Evolutionary conservation across 2,888 invertebrate genomes (phyloP).

Genomic region (Cryptosula pallasiana): DNA sequence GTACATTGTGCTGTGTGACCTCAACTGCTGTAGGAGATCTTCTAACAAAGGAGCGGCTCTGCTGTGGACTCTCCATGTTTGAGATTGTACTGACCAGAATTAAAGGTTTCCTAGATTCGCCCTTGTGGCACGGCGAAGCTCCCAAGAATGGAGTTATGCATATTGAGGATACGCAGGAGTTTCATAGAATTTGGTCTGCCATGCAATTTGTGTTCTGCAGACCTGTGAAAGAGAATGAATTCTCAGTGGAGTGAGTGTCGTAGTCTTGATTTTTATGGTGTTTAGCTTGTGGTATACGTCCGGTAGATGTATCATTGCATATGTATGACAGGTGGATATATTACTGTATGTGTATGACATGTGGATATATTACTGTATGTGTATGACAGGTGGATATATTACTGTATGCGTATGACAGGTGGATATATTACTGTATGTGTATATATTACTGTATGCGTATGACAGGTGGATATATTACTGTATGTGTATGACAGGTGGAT

Average conservation of each 20-base stretch:
- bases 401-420: neutral
- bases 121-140: conserved; percentile 74
- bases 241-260: conserved; percentile 81
- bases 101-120: conserved; percentile 66
- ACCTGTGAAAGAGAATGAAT: conserved; percentile 90
- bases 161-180: conserved; percentile 93
- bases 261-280: too few species aligned
- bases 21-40: conserved; percentile 81
- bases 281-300: neutral
- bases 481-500: too few species aligned
- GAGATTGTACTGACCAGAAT: conserved; percentile 86
- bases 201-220: conserved; percentile 96
- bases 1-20: too few species aligned
- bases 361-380: neutral
- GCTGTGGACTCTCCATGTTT: conserved; percentile 95
- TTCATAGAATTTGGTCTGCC: conserved; percentile 91
- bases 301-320: neutral
- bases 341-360: neutral
- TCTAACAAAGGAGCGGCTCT: conserved; percentile 89
- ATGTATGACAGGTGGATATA: neutral
- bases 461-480: too few species aligned
- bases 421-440: neutral
- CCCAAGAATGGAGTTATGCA: conserved; percentile 90
- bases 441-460: neutral
- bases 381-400: neutral